These are phyloP conservation scores for Hyperoplus immaculatus DNA, from an alignment of 2,797 vertebrate species.

Conservation along the genomic window DNA sequence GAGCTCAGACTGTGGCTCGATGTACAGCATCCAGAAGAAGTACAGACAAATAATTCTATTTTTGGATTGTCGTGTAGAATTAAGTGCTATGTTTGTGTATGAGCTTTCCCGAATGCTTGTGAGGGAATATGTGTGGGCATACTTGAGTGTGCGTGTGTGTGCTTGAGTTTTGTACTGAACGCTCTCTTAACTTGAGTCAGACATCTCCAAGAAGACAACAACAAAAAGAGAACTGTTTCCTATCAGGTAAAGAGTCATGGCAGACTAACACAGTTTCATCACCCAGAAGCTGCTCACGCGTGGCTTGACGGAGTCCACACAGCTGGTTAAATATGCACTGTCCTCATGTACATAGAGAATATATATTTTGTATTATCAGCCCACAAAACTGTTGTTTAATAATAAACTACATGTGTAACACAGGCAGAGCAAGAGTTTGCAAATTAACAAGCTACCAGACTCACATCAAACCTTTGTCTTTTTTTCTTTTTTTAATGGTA, in stretches of 20 bases:
- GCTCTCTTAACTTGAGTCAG: constrained; percentile 39
- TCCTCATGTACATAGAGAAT: constrained; percentile 84
- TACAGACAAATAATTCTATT: constrained; percentile 66
- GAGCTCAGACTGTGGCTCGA: constrained; percentile 44
- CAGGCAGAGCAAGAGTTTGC: constrained; percentile 47
- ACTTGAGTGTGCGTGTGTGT: constrained; percentile 1
- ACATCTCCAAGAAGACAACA: constrained; percentile 31
- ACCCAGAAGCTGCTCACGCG: constrained; percentile 41
- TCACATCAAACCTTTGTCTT: not conserved
- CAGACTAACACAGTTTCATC: constrained; percentile 48
- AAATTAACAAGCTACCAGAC: constrained; percentile 30
- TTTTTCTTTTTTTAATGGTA: too few relatives aligned
- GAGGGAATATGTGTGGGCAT: constrained; percentile 26
- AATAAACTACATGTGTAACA: constrained; percentile 47
- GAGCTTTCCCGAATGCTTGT: constrained; percentile 42
- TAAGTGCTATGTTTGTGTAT: constrained; percentile 49
- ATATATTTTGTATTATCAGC: constrained; percentile 82
- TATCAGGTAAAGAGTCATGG: constrained; percentile 64
- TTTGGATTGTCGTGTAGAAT: constrained; percentile 72
- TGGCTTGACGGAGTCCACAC: constrained; percentile 52
- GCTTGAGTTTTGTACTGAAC: constrained; percentile 50
- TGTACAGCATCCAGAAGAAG: constrained; percentile 52
- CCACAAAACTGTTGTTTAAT: constrained; percentile 48
- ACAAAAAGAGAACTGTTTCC: constrained; percentile 47
- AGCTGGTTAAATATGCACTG: constrained; percentile 78